Base-by-base conservation (phyloP, 2,113 vertebrate genomes). In the Tauraco erythrolophus region DNA sequence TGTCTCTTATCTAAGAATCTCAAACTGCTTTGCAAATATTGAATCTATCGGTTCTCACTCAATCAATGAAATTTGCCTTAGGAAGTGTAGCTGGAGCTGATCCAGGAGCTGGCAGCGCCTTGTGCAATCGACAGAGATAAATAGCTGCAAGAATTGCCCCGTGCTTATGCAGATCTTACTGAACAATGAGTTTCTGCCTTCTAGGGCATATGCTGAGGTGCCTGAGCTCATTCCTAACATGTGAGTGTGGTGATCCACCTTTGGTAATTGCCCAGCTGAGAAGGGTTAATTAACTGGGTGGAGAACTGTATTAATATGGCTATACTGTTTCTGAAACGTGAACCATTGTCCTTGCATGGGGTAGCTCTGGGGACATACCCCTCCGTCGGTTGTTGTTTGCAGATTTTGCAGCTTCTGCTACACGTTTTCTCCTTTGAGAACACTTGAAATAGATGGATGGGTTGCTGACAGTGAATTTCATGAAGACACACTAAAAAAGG, bases 181-280 rank as follows among this genome's bases (percentile, higher is more conserved):
- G 5, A 94, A 9, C 21, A 61, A 86, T 57, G 84, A 80, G 95
- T 95, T 90, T 93, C 90, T 95, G 82, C 64, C 96, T 96, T 95
- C 88, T 77, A 96, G 89, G 81, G 92, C 61, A 91, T 23, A 65
- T 60, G 35, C 70, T 82, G 81, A 83, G 45, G 48, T 88, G 87
- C 74, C 70, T 74, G 50, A 82, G 31, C 77, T 94, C 92, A 92
- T 97, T 96, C 96, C 81, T 89, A 61, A 50, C n/a, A 64, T 85
- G 48, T 93, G 93, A 85, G 18, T 91, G 50, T 64, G 70, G 35
- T 79, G 94, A 96, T 91, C 61, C 84, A 76, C 89, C 92, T 96
- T 72, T 88, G 53, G 37, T 92, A 93, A 96, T 95, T 84, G 92
- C 14, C 25, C 70, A 83, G 30, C 45, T 92, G 66, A 85, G 84